Evolutionary conservation across 2,888 invertebrate genomes (phyloP).

Genomic region (Tinea semifulvella): DNA sequence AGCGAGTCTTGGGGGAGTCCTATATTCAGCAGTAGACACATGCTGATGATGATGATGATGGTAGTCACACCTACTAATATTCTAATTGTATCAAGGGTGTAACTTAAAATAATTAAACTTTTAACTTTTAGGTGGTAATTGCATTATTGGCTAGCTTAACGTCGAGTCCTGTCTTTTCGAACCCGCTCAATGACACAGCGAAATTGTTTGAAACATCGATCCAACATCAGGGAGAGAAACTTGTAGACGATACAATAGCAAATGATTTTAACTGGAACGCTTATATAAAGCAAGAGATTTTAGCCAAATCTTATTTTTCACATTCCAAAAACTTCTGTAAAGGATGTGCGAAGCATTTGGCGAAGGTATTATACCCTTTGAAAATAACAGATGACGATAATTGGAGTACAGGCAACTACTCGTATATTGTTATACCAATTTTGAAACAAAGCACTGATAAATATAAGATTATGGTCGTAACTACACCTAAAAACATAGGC

Average conservation of each 20-base stretch:
- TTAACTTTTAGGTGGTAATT: too few species aligned
- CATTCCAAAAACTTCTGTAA: slow-evolving; percentile 23
- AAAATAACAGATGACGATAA: neutral
- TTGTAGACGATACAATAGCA: neutral
- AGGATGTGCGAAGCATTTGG: slow-evolving; percentile 37
- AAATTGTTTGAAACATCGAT: neutral
- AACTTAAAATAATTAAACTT: too few species aligned
- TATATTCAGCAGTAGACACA: too few species aligned
- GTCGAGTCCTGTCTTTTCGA: neutral
- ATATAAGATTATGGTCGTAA: slow-evolving; percentile 47
- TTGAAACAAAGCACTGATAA: slow-evolving; percentile 32
- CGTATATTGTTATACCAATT: slow-evolving; percentile 41
- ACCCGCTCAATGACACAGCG: neutral
- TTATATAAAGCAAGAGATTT: slow-evolving; percentile 19
- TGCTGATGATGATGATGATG: too few species aligned
- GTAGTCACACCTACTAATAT: too few species aligned
- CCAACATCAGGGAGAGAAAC: neutral
- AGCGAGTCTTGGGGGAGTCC: too few species aligned
- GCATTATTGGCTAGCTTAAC: neutral
- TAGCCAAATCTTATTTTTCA: slow-evolving; percentile 26
- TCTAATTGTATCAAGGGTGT: too few species aligned
- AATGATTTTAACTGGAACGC: neutral
- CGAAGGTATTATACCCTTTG: slow-evolving; percentile 15
- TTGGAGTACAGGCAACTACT: slow-evolving; percentile 22
- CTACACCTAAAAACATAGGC: slow-evolving; percentile 39